Base-by-base conservation (phyloP, 1,140 invertebrate genomes). In the Drosophila fuyamai region DNA sequence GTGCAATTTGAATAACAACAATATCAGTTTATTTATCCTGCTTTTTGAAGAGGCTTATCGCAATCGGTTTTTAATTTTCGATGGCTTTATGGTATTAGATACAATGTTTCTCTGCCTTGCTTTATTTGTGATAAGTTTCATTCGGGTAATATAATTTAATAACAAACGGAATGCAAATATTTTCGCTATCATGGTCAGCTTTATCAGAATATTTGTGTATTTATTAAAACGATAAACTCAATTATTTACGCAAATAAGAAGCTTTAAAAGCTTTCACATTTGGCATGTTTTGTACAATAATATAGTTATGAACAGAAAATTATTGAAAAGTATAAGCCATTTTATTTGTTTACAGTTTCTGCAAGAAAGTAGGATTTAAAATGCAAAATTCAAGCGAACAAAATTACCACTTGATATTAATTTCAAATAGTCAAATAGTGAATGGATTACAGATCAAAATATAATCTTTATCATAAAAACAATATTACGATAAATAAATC, bases 161-260 rank as follows among this genome's bases (percentile, higher is more conserved):
- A 53, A 18, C 38, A 44, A 65, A 53, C 38, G 29, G 18, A 44
- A 53, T 53, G 47, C 43, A 66, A 66, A 68, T 68, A 51, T 16
- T 68, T 68, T 44, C 4, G 9, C 29, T n/a, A 48, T 16, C 44
- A 40, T 27, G 56, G n/a, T 47, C 5, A 13, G 4, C 12, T 43
- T 12, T 61, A 60, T 48, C 23, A 23, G 23, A 38, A 14, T 10
- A 27, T 59, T 38, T 59, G 5, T 59, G 5, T 35, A 23, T 48
- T 38, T 59, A 32, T 48, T 38, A 40, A 38, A 9, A 29, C 7
- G 5, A 36, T 48, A n/a, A 14, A 59, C 32, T 46, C 57, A 59
- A 48, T 48, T 59, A 59, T 48, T 18, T 12, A 18, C 35, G 29
- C 27, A 59, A 48, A 36, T 32, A 36, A 27, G 18, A 38, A 23